Evolutionary conservation across 2,113 vertebrate species (phyloP).

Genomic region (Solenodon paradoxus): DNA sequence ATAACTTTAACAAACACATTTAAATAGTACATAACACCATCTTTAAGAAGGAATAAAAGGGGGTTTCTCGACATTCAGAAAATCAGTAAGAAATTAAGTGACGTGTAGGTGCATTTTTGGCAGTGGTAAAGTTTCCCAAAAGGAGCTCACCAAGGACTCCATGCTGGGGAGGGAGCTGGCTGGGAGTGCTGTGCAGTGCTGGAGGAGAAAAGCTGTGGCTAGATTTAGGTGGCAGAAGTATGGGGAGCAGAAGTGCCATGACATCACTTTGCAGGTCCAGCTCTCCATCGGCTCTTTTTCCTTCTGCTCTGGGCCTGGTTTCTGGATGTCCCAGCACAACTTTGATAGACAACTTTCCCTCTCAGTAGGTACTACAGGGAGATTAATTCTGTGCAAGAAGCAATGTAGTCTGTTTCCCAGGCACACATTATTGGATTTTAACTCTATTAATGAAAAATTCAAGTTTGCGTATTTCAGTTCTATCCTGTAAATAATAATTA

Average conservation of each 20-base stretch:
- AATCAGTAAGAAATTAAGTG: conserved; percentile 55
- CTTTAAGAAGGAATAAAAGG: conserved; percentile 37
- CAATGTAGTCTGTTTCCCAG: not conserved
- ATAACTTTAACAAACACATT: conserved; percentile 49
- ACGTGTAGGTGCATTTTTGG: not conserved
- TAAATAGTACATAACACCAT: conserved; percentile 44
- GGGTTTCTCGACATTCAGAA: not conserved
- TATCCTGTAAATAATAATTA: not conserved
- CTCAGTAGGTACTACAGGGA: not conserved
- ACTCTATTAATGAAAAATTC: not conserved
- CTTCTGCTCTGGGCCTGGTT: not conserved
- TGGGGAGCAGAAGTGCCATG: not conserved
- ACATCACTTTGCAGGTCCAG: not conserved
- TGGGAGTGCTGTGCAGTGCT: not conserved
- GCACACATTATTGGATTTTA: not conserved
- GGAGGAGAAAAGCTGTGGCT: not conserved
- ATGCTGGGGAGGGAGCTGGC: not conserved
- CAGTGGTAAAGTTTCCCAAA: not conserved
- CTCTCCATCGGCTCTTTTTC: not conserved
- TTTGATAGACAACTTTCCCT: not conserved
- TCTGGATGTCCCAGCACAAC: not conserved
- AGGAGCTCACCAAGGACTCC: not conserved
- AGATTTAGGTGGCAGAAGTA: not conserved
- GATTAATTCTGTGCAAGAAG: not conserved
- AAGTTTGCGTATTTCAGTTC: not conserved